Evolutionary conservation across 2,888 invertebrate genomes (phyloP), one percentile per base, ranked within the genome.

Genomic region (Melieria omissa): DNA sequence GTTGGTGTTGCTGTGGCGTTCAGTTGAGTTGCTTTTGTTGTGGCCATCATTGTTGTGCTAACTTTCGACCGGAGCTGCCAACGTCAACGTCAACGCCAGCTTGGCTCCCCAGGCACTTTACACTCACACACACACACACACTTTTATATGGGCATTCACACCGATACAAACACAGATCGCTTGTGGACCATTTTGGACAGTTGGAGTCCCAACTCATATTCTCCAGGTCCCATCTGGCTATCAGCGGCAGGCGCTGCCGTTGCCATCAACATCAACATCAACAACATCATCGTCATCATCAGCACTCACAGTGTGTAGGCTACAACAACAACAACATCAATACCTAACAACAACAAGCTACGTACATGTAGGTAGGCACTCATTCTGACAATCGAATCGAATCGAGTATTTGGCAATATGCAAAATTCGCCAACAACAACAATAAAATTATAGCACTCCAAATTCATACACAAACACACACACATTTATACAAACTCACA

Each of bases 191-290:
- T 29, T 29, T 29, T 29, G 29, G 29, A 29, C 29, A 29, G 46
- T 69, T 69, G 16, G 64, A 68, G 44, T 65, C 65, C 68, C 71
- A 65, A 71, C 71, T 66, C 71, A 58, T 66, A 57, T 70, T 73
- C 63, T 66, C 73, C 44, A 73, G 68, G 67, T 73, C 73, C 73
- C 73, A 71, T 71, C 64, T 65, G 73, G 55, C 73, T 73, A 73
- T 73, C 73, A 73, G 58, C 71, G 8, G 52, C 49, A 49, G 41
- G 10, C 70, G 12, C 9, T 42, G 52, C 52, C 54, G 54, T 45
- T 9, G 16, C 54, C 47, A n/a, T 67, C 42, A 65, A 9, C 65
- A 63, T 55, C 58, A 69, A 46, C 42, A 57, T 57, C 49, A 49
- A 5, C 16, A 57, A 41, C 68, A 29, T n/a, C 64, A 16, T 44